Evolutionary conservation across 2,113 vertebrate species (phyloP).

Genomic region (Phylloscopus trochilus): DNA sequence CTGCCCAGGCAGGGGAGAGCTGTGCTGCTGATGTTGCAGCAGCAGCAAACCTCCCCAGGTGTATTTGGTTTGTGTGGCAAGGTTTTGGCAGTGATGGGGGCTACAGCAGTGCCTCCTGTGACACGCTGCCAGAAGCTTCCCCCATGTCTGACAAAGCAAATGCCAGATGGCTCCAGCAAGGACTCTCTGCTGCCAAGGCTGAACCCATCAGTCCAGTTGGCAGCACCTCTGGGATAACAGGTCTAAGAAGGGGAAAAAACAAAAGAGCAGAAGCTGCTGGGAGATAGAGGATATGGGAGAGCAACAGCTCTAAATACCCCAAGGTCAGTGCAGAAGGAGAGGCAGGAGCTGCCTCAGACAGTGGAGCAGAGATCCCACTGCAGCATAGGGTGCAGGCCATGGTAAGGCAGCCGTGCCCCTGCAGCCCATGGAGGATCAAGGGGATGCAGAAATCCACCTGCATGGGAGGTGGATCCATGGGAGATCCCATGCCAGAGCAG

Average conservation of each 20-base stretch:
- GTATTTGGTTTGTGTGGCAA: neutral
- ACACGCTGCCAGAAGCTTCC: neutral
- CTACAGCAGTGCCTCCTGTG: neutral
- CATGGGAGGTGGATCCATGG: accelerated
- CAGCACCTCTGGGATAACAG: neutral
- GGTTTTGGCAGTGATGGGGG: neutral
- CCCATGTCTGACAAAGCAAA: neutral
- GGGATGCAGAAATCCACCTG: neutral
- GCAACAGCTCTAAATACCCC: neutral
- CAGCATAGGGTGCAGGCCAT: neutral
- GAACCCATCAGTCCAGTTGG: neutral
- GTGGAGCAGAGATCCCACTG: neutral
- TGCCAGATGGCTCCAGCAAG: neutral
- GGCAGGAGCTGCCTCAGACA: neutral
- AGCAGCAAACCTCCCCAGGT: neutral
- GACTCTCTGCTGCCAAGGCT: neutral
- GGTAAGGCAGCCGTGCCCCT: neutral
- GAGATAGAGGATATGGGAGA: neutral
- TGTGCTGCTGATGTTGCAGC: neutral
- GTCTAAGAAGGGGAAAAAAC: neutral
- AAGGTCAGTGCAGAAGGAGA: neutral
- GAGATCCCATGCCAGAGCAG: neutral
- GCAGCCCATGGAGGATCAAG: neutral
- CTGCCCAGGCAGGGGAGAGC: neutral
- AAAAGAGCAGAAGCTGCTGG: neutral